These are phyloP conservation scores for Pemphigus obesinymphae DNA, from an alignment of 1,140 invertebrate genomes.

Conservation along the genomic window DNA sequence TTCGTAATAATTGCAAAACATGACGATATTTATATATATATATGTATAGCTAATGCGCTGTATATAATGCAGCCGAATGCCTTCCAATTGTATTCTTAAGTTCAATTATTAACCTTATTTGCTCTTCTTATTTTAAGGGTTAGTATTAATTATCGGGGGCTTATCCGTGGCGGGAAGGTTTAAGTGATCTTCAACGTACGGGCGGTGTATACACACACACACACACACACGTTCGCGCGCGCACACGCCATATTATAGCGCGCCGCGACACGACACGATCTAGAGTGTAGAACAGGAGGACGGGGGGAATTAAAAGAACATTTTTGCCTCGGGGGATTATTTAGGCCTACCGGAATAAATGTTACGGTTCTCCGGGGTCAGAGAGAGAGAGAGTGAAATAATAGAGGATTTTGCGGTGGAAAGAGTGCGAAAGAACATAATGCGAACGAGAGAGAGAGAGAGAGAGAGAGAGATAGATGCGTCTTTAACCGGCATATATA, in stretches of 20 bases:
- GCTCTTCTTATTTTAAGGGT: slow-evolving; percentile 30
- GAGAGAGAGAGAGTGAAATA: neutral
- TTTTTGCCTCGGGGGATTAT: slow-evolving; percentile 37
- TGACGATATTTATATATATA: neutral
- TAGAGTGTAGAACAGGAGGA: neutral
- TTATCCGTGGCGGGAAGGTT: slow-evolving; percentile 23
- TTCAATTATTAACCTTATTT: slow-evolving; percentile 40
- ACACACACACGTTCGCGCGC: too few relatives aligned
- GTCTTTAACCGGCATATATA: slow-evolving; percentile 14
- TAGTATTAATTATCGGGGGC: slow-evolving; percentile 37
- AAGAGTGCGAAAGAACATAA: too few relatives aligned
- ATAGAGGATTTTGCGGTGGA: neutral
- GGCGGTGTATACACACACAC: neutral
- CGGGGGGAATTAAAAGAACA: slow-evolving; percentile 37
- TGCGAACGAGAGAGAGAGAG: neutral
- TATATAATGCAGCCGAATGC: neutral
- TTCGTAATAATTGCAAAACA: neutral
- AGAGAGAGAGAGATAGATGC: neutral
- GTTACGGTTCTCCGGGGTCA: slow-evolving; percentile 4
- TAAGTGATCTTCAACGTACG: slow-evolving; percentile 21
- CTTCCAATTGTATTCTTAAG: slow-evolving; percentile 1
- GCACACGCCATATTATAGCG: too few relatives aligned
- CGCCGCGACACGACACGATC: neutral
- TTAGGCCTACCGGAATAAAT: slow-evolving; percentile 24
- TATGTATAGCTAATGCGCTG: neutral